These are phyloP conservation scores for Apis cerana DNA, from an alignment of 1,140 invertebrate species.

Conservation along the genomic window DNA sequence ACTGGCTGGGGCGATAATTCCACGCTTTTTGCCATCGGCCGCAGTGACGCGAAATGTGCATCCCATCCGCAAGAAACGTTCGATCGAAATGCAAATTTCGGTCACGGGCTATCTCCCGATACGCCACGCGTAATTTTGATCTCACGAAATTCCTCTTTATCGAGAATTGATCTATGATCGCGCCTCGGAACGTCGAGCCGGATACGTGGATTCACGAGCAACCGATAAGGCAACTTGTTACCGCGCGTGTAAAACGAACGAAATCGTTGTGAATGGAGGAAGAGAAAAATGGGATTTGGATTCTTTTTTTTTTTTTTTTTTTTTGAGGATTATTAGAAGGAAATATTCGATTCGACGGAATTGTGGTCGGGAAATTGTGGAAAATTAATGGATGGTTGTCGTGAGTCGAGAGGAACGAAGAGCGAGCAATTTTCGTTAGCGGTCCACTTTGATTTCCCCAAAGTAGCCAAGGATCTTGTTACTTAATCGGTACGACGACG, in stretches of 20 bases:
- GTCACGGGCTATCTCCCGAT: neutral
- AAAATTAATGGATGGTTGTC: too few relatives aligned
- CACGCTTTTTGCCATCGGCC: slow-evolving; percentile 18
- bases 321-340: too few relatives aligned
- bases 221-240: neutral
- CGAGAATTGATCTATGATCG: slow-evolving; percentile 15
- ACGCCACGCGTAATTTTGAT: slow-evolving; percentile 25
- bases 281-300: neutral
- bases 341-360: too few relatives aligned
- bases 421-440: slow-evolving; percentile 1
- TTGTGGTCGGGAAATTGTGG: too few relatives aligned
- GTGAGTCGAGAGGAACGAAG: neutral
- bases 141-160: slow-evolving; percentile 39
- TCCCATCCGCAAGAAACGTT: neutral
- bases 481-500: slow-evolving; percentile 14
- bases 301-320: neutral
- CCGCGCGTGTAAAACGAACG: neutral
- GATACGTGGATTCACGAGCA: neutral
- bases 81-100: slow-evolving; percentile 48
- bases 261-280: neutral
- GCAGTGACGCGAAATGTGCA: neutral
- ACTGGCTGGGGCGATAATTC: slow-evolving; percentile 34
- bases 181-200: neutral
- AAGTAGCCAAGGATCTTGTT: neutral
- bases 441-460: neutral